These are phyloP conservation scores for Mormyrops attenuatus DNA, from an alignment of 2,797 vertebrate genomes.

Conservation along the genomic window DNA sequence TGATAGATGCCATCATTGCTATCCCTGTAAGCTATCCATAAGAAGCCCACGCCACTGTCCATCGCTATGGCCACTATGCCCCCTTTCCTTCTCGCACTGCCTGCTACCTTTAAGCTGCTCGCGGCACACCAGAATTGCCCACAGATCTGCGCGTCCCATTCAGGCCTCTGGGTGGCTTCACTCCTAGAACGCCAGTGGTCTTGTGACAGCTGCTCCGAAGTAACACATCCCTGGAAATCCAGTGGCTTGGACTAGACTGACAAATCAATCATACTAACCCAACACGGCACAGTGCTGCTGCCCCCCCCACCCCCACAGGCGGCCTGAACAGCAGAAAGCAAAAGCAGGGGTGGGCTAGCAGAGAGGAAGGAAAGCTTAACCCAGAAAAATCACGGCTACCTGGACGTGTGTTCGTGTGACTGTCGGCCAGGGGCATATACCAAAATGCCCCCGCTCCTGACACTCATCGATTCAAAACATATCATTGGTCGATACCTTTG, in stretches of 20 bases:
- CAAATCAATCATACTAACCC: conserved; percentile 6
- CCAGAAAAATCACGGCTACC: background rate
- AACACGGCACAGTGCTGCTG: background rate
- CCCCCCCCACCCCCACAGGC: too few species aligned
- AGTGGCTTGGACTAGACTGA: background rate
- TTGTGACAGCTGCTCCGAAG: too few species aligned
- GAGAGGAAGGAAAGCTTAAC: background rate
- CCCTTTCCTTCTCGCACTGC: background rate
- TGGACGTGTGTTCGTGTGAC: background rate
- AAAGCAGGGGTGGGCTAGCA: background rate
- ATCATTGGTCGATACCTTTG: background rate
- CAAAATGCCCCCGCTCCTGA: background rate
- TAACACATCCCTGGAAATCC: background rate
- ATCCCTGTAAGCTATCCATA: background rate
- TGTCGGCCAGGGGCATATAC: background rate
- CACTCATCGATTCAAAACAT: background rate
- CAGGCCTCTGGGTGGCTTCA: background rate
- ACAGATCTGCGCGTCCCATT: background rate
- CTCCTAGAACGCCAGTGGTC: background rate
- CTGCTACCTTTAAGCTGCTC: background rate
- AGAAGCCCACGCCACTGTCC: background rate
- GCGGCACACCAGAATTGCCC: background rate
- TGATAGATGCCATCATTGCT: background rate
- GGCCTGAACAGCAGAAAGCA: background rate
- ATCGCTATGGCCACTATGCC: background rate